These are phyloP conservation scores for Protomyctophum bolini DNA, from an alignment of 2,113 vertebrate genomes.

Conservation along the genomic window DNA sequence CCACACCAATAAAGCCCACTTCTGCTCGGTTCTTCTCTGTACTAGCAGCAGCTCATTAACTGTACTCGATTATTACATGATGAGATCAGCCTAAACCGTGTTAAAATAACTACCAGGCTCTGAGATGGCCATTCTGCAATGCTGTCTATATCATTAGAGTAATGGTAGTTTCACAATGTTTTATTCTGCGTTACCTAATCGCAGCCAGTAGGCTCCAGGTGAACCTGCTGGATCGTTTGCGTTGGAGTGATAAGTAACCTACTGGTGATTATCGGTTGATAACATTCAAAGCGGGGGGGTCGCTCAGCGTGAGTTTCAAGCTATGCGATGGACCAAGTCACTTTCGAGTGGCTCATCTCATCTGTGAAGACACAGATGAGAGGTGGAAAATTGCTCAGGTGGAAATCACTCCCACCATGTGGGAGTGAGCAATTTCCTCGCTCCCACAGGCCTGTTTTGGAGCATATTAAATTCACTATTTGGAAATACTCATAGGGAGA, in stretches of 20 bases:
- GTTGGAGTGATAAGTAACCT: too few relatives aligned
- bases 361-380: neutral
- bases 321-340: too few relatives aligned
- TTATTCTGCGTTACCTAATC: too few relatives aligned
- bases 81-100: slow-evolving; percentile 52
- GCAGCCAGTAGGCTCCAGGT: too few relatives aligned
- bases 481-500: neutral
- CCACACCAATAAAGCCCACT: slow-evolving; percentile 18
- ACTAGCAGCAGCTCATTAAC: slow-evolving; percentile 40
- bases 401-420: neutral
- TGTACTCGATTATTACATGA: slow-evolving; percentile 59
- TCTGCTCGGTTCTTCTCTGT: slow-evolving; percentile 23
- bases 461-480: neutral
- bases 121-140: slow-evolving; percentile 12
- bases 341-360: too few relatives aligned
- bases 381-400: neutral
- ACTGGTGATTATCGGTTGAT: too few relatives aligned
- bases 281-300: too few relatives aligned
- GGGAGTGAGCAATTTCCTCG: neutral
- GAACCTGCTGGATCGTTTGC: too few relatives aligned
- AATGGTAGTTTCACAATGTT: slow-evolving; percentile 4
- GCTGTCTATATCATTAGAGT: slow-evolving; percentile 23
- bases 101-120: slow-evolving; percentile 39
- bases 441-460: neutral
- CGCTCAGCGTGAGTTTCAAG: too few relatives aligned